Evolutionary conservation across 1,140 invertebrate genomes (phyloP).

Genomic region (Cotesia typhae): DNA sequence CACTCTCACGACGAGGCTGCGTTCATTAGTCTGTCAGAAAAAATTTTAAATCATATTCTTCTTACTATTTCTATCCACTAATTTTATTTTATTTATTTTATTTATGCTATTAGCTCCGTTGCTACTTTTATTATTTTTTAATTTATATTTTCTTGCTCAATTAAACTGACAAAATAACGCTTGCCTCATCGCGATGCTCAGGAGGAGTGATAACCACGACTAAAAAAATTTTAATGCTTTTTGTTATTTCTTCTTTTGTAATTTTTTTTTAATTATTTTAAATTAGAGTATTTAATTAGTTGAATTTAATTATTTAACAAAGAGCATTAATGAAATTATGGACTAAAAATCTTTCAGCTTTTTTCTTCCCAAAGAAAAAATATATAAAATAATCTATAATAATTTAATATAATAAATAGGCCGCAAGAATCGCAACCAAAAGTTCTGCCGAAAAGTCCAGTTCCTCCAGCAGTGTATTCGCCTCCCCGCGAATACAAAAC

Average conservation of each 20-base stretch:
- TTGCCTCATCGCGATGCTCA: conserved; percentile 12
- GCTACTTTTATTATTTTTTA: background rate
- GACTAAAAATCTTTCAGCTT: conserved; percentile 37
- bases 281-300: background rate
- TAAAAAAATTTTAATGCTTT: conserved; percentile 1
- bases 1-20: conserved; percentile 53
- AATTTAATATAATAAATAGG: conserved; percentile 40
- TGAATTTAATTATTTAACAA: background rate
- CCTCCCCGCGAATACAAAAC: conserved; percentile 48
- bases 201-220: background rate
- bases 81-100: conserved; percentile 12
- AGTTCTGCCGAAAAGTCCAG: conserved; percentile 60
- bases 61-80: conserved; percentile 13
- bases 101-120: conserved; percentile 11
- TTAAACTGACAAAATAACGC: background rate
- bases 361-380: background rate
- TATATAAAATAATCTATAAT: conserved; percentile 9
- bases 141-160: background rate
- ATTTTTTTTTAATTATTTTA: background rate
- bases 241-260: background rate
- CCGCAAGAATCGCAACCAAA: conserved; percentile 47
- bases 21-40: conserved; percentile 59
- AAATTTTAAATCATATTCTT: conserved; percentile 17
- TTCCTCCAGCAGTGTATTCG: conserved; percentile 47
- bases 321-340: conserved; percentile 1